Percentiles rank a stretch among this genome's conserved stretches.
Evolutionary conservation across 30 jellyfish, hydroid and myxozoan genomes (phyloP).

Genomic region (Turritopsis rubra): DNA sequence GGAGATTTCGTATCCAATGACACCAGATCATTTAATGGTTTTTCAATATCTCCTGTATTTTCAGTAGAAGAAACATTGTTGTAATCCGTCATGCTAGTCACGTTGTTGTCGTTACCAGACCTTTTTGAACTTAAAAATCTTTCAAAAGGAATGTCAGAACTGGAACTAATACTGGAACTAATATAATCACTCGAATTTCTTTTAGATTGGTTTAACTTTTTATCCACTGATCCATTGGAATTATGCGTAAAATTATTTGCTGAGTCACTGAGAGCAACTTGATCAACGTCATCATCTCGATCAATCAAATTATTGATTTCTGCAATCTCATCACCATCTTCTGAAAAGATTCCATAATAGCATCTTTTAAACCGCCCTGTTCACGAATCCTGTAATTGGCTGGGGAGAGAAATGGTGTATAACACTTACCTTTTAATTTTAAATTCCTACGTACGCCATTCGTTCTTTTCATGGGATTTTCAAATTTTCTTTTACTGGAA

Average conservation of each 20-base stretch:
- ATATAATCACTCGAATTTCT: neutral
- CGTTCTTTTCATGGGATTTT: neutral
- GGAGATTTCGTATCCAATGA: neutral
- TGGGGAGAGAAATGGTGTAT: too few species aligned
- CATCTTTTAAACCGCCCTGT: too few species aligned
- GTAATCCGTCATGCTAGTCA: neutral
- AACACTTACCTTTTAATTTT: neutral
- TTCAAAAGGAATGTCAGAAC: neutral
- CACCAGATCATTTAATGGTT: neutral
- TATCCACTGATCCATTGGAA: neutral
- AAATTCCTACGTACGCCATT: neutral
- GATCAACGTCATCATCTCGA: neutral
- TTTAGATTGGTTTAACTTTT: neutral
- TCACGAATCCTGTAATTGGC: too few species aligned
- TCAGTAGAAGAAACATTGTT: neutral
- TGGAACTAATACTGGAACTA: too few species aligned
- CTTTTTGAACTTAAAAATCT: neutral
- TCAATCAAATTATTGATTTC: neutral
- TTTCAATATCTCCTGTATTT: neutral
- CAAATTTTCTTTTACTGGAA: neutral
- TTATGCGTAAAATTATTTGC: neutral
- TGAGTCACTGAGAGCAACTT: neutral
- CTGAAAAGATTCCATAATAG: too few species aligned
- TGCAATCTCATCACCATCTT: neutral
- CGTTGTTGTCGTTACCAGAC: neutral